Evolutionary conservation across 2,888 invertebrate species (phyloP).

Genomic region (Serripes groenlandicus): DNA sequence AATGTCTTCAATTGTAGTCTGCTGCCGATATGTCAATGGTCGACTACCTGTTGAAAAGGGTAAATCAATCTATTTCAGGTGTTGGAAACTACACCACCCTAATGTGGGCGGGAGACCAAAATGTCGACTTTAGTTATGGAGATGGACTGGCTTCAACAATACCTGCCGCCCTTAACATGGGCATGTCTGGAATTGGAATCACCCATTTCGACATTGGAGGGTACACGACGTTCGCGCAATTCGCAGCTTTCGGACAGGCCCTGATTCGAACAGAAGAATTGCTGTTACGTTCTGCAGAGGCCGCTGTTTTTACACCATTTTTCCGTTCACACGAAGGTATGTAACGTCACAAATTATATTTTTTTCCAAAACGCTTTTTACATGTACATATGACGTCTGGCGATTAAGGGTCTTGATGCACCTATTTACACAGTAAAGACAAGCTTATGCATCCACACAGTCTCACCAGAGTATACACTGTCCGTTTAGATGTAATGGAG

Average conservation of each 20-base stretch:
- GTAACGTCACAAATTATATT: neutral
- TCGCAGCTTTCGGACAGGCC: conserved; percentile 56
- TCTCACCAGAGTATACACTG: too few species aligned
- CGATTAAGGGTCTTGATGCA: neutral
- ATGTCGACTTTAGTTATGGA: conserved; percentile 80
- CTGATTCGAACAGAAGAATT: conserved; percentile 77
- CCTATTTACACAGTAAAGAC: too few species aligned
- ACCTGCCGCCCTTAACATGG: conserved; percentile 79
- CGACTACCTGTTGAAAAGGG: too few species aligned
- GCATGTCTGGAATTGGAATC: conserved; percentile 79
- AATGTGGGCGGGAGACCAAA: conserved; percentile 84
- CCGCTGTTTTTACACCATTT: conserved; percentile 81
- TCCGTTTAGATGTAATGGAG: too few species aligned
- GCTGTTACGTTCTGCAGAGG: conserved; percentile 81
- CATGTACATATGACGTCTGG: neutral
- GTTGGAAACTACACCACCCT: conserved; percentile 77
- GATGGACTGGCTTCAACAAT: conserved; percentile 82
- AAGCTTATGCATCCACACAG: too few species aligned
- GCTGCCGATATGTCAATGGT: too few species aligned
- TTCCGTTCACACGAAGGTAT: conserved; percentile 84
- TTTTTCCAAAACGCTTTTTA: neutral
- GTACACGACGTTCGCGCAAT: conserved; percentile 76
- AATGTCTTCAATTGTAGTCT: too few species aligned
- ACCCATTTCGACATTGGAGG: conserved; percentile 84
- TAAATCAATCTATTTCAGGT: conserved; percentile 66